Conservation (phyloP, 1,140 invertebrate species). For the Glossosoma conforme region DNA sequence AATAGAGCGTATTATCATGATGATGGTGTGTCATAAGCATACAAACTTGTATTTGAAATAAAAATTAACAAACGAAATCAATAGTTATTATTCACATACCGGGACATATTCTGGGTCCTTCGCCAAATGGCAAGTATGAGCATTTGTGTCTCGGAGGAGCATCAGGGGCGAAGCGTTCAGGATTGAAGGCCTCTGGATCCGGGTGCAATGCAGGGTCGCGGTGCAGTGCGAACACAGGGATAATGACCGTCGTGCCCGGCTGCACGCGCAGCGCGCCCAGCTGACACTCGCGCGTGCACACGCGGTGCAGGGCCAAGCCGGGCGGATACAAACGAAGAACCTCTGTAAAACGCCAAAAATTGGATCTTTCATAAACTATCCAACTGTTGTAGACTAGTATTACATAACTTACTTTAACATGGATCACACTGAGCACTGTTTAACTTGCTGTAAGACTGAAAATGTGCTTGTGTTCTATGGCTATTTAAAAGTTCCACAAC, state of each 20-base stretch:
- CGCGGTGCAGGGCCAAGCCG: conserved; percentile 8
- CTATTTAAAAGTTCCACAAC: background rate
- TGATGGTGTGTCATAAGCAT: background rate
- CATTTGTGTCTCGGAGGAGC: conserved; percentile 35
- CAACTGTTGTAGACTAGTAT: too few species aligned
- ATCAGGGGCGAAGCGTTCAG: conserved; percentile 52
- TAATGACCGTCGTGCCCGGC: conserved; percentile 33
- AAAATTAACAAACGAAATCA: background rate
- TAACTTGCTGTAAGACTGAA: background rate
- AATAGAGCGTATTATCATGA: background rate
- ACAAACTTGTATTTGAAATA: background rate
- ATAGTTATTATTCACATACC: conserved; percentile 29
- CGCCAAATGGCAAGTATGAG: conserved; percentile 53
- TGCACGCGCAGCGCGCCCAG: conserved; percentile 24
- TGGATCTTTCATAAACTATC: too few species aligned
- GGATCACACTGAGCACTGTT: background rate
- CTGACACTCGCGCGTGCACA: conserved; percentile 15
- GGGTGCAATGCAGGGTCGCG: conserved; percentile 47
- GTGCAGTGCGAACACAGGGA: conserved; percentile 34
- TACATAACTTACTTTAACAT: background rate
- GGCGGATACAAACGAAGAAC: conserved; percentile 18
- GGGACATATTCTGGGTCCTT: conserved; percentile 48
- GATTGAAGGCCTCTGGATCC: conserved; percentile 56
- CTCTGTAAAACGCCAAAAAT: conserved; percentile 14
- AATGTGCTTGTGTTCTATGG: background rate